These are phyloP conservation scores for Trissoscelio sp. DNA, from an alignment of 2,888 invertebrate genomes.

Conservation along the genomic window DNA sequence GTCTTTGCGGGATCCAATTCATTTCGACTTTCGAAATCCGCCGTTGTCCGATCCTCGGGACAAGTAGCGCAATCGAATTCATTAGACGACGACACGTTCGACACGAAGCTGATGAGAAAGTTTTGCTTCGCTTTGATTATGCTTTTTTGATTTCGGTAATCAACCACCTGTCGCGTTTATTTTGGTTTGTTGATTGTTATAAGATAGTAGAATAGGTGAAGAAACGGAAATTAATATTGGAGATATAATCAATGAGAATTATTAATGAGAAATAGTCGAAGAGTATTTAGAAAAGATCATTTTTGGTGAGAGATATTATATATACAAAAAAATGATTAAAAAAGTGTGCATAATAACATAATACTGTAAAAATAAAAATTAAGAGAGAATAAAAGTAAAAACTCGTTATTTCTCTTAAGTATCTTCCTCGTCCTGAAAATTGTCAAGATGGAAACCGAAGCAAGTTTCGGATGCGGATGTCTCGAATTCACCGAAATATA, in stretches of 20 bases:
- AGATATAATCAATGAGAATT: no score
- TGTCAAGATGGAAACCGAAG: background rate
- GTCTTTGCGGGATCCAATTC: slow-evolving; percentile 42
- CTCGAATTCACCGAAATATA: background rate
- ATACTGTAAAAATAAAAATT: no score
- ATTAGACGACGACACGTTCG: slow-evolving; percentile 17
- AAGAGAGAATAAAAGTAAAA: no score
- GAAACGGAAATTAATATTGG: no score
- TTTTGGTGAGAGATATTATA: no score
- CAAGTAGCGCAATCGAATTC: slow-evolving; percentile 36
- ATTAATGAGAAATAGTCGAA: no score
- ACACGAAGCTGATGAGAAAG: slow-evolving; percentile 7
- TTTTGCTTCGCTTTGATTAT: slow-evolving; percentile 28
- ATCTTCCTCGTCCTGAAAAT: background rate
- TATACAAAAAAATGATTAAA: no score
- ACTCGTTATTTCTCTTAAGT: no score
- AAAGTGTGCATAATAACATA: no score
- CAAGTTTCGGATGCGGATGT: background rate
- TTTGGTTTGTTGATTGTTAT: no score
- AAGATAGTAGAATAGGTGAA: no score
- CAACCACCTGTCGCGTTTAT: slow-evolving; percentile 6
- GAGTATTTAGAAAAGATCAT: no score
- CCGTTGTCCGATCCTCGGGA: slow-evolving; percentile 1
- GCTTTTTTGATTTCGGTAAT: background rate
- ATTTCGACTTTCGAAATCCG: slow-evolving; percentile 25